A percentile compares a stretch with the other conserved stretches of the same genome.
Evolutionary conservation across 2,888 invertebrate species (phyloP).

Genomic region (Eristalis intricaria): DNA sequence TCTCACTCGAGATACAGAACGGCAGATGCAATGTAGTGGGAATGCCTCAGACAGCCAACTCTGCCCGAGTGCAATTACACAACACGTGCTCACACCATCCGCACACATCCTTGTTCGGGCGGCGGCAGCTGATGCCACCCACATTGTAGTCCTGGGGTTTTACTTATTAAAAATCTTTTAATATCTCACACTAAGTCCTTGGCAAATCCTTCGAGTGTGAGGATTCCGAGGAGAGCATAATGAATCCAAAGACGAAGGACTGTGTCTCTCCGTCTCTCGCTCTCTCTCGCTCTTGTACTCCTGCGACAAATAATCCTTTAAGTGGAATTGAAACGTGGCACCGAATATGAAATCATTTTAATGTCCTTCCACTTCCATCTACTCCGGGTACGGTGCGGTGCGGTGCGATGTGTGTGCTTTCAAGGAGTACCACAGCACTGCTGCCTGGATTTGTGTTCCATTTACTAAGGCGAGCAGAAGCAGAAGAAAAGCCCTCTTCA

Average conservation of each 20-base stretch:
- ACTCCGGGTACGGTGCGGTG: background rate
- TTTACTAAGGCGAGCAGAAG: constrained; percentile 29
- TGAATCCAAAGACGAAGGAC: constrained; percentile 38
- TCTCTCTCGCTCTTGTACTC: background rate
- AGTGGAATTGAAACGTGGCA: constrained; percentile 71
- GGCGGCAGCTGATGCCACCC: background rate
- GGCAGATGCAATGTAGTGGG: constrained; percentile 50
- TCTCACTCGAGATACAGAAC: constrained; percentile 29
- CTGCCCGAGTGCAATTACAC: constrained; percentile 59
- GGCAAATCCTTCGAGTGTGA: constrained; percentile 55
- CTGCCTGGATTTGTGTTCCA: constrained; percentile 58
- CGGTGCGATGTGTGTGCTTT: background rate
- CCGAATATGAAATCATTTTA: constrained; percentile 71
- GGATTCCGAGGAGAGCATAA: constrained; percentile 10
- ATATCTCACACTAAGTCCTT: constrained; percentile 66
- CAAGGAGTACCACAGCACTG: constrained; percentile 19
- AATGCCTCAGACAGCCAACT: constrained; percentile 43
- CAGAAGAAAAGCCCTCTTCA: constrained; percentile 37
- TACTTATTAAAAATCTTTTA: constrained; percentile 71
- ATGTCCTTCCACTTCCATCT: constrained; percentile 67
- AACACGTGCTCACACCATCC: constrained; percentile 51
- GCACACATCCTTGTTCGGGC: constrained; percentile 32
- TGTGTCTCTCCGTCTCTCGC: background rate
- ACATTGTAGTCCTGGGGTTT: constrained; percentile 28
- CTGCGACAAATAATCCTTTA: constrained; percentile 68